Evolutionary conservation across 2,113 vertebrate genomes (phyloP), one percentile per base, ranked within the genome.

Genomic region (Corythornis madagascariensis): DNA sequence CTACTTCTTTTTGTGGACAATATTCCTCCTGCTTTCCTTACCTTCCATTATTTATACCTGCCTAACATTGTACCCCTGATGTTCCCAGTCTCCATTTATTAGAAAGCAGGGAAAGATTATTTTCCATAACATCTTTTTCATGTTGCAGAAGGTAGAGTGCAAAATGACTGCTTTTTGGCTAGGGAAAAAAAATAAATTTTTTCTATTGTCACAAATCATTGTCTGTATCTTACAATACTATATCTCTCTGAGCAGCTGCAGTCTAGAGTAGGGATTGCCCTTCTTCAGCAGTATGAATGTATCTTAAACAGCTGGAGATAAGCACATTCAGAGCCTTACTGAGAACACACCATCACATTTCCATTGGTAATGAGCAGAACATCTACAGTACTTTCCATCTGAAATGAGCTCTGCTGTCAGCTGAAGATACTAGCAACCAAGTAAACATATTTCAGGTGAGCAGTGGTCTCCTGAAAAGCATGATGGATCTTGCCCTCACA

Each of bases 301-400:
- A 12, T 92, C 45, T 89, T 74, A 88, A 91, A 92, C 52, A 86
- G 83, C 67, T 91, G 91, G 61, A 92, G 83, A 79, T 77, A 63
- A 72, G 66, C 67, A 75, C 57, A 81, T 70, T 66, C 78, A 84
- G 84, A 93, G 61, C 57, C 69, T 61, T 47, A 81, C 48, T 47
- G 60, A 86, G 72, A 92, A 84, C 48, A 65, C 33, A 43, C 20
- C 60, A 43, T 29, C 0, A 0, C 57, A 87, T 92, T 96, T 94
- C 67, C 84, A 90, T 77, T 79, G 71, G 31, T 84, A 87, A 89
- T 73, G 52, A 87, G 78, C 1, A 7, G 88, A 74, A 45, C 24
- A 31, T 25, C 57, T 83, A 83, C 28, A 64, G 42, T 65, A 47
- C 33, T 91, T 93, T 77, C 33, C 31, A 60, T 87, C 25, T 73